These are phyloP conservation scores for Tychaedon coryphoeus DNA, from an alignment of 2,113 vertebrate genomes.

Conservation along the genomic window DNA sequence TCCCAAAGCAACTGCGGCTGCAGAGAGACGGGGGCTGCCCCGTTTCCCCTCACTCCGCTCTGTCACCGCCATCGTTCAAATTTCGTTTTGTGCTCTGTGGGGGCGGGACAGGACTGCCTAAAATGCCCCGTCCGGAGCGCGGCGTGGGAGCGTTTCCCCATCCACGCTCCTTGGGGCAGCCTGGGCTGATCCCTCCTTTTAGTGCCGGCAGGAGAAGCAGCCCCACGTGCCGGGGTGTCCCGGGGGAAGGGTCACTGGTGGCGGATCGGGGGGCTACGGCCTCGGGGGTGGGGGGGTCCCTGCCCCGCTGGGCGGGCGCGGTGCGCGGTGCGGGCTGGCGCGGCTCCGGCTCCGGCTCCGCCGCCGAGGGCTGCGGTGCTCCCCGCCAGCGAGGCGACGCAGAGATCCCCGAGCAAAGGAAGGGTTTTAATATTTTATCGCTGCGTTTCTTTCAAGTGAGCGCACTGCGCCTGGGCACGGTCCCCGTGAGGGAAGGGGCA, in stretches of 20 bases:
- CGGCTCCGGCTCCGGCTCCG: not conserved
- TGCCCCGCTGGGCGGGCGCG: not conserved
- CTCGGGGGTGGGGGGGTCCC: not conserved
- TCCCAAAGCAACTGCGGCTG: not conserved
- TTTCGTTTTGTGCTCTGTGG: not conserved
- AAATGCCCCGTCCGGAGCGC: not conserved
- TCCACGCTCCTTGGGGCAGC: rapidly evolving
- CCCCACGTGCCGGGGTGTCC: not conserved
- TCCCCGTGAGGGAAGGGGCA: not conserved
- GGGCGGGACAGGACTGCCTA: not conserved
- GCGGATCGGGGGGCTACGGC: not conserved
- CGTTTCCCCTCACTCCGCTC: not conserved
- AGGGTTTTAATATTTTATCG: constrained; percentile 30
- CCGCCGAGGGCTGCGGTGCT: not conserved
- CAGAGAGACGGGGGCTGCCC: not conserved
- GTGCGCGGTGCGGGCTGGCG: not conserved
- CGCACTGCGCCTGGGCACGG: constrained; percentile 11
- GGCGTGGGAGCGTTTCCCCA: not conserved
- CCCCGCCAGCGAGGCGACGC: not conserved
- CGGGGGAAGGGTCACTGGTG: too few species aligned
- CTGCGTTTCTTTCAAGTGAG: constrained; percentile 5
- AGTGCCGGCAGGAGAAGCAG: too few species aligned
- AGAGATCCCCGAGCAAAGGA: not conserved
- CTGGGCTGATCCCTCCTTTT: not conserved
- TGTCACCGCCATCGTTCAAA: not conserved